Conservation (phyloP, 2,888 invertebrate species). For the Cheilosia variabilis region DNA sequence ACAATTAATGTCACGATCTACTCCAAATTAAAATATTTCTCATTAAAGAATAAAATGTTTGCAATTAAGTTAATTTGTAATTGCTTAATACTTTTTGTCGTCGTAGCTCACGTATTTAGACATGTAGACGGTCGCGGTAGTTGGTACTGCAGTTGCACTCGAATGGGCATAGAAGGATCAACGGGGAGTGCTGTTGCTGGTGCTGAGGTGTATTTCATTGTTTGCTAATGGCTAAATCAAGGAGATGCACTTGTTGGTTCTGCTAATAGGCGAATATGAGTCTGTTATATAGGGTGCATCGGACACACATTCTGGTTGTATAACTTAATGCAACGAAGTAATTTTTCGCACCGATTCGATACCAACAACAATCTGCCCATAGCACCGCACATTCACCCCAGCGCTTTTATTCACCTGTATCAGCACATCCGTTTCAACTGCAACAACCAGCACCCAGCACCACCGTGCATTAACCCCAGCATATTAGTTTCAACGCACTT, state of each 20-base stretch:
- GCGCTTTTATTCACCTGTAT: too few relatives aligned
- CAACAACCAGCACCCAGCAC: too few relatives aligned
- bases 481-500: too few relatives aligned
- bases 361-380: too few relatives aligned
- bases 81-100: slow-evolving; percentile 80
- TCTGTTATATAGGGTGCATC: neutral
- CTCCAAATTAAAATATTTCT: slow-evolving; percentile 81
- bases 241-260: slow-evolving; percentile 25
- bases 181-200: neutral
- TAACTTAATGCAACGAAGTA: too few relatives aligned
- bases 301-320: too few relatives aligned
- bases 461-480: too few relatives aligned
- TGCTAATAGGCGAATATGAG: neutral
- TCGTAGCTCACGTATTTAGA: slow-evolving; percentile 45
- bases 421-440: too few relatives aligned
- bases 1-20: slow-evolving; percentile 81
- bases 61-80: slow-evolving; percentile 82
- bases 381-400: too few relatives aligned
- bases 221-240: slow-evolving; percentile 34
- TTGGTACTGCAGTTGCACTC: neutral
- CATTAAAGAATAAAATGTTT: slow-evolving; percentile 81
- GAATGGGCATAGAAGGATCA: slow-evolving; percentile 2
- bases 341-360: too few relatives aligned
- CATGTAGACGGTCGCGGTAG: neutral
- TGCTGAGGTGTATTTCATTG: slow-evolving; percentile 6